phyloP scores from a whole-genome alignment of 2,113 vertebrate species.

The Xyrauchen texanus region DNA sequence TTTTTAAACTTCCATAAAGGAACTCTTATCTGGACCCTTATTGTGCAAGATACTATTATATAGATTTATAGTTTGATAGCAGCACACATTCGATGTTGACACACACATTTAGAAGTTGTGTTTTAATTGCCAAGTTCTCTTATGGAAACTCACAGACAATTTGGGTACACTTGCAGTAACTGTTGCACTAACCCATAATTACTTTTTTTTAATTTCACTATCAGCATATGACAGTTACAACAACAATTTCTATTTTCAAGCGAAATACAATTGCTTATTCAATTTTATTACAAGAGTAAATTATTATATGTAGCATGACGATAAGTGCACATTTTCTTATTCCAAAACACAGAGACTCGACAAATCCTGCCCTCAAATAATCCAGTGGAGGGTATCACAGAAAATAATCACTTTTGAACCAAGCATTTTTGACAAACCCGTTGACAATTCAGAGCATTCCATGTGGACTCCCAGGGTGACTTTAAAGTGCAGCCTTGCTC shows the following conservation, averaged over 20 bases:
- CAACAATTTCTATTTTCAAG: neutral
- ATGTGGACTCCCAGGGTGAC: constrained; percentile 33
- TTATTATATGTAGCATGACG: neutral
- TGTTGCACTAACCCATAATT: constrained; percentile 12
- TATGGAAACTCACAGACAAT: neutral
- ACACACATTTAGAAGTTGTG: neutral
- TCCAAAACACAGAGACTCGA: neutral
- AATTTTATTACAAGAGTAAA: neutral
- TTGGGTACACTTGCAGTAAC: neutral
- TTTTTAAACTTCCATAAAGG: neutral
- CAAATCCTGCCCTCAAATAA: constrained; percentile 2
- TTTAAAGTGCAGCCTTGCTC: constrained; percentile 28
- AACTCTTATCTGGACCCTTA: neutral
- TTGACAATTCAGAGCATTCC: constrained; percentile 16
- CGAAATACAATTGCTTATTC: neutral
- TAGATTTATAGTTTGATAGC: constrained; percentile 2
- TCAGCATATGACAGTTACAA: constrained; percentile 7
- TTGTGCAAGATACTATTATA: constrained; percentile 2
- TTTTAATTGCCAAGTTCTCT: constrained; percentile 7
- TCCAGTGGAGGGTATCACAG: neutral
- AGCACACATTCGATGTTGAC: no score
- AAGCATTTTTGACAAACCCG: constrained; percentile 4
- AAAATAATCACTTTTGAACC: constrained; percentile 24
- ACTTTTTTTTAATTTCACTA: constrained; percentile 19
- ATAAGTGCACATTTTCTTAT: neutral